Conservation (phyloP, 2,113 vertebrate species). For the Hippoglossus stenolepis region DNA sequence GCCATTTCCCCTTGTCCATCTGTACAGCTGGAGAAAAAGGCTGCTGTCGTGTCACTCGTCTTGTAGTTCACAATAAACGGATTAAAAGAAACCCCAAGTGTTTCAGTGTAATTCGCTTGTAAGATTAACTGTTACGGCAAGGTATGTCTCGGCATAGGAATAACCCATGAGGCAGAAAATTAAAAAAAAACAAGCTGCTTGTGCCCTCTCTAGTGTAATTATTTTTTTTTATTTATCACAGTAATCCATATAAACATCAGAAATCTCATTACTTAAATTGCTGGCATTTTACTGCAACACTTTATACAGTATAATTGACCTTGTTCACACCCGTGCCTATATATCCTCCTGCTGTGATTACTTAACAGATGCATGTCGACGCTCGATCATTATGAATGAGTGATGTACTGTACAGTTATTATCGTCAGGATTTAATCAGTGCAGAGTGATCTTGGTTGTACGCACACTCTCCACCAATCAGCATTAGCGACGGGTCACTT, state of each 20-base stretch:
- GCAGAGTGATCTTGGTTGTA: slow-evolving; percentile 62
- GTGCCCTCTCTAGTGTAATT: not conserved
- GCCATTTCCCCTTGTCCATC: slow-evolving; percentile 19
- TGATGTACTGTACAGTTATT: slow-evolving; percentile 62
- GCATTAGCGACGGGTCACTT: slow-evolving; percentile 59
- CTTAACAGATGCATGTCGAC: slow-evolving; percentile 65
- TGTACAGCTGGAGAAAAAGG: slow-evolving; percentile 29
- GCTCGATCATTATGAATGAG: slow-evolving; percentile 66
- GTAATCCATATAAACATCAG: slow-evolving; percentile 13
- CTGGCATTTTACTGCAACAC: slow-evolving; percentile 38
- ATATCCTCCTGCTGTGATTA: slow-evolving; percentile 51
- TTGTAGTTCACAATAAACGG: slow-evolving; percentile 37
- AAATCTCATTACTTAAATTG: slow-evolving; percentile 58
- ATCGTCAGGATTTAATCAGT: slow-evolving; percentile 73
- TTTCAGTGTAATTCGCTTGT: not conserved
- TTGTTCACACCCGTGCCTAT: slow-evolving; percentile 50
- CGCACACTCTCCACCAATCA: slow-evolving; percentile 59
- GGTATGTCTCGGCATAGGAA: not conserved
- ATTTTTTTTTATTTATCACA: not conserved
- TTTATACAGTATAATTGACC: slow-evolving; percentile 49
- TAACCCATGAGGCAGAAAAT: slow-evolving; percentile 10
- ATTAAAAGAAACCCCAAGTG: slow-evolving; percentile 22
- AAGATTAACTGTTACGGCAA: not conserved
- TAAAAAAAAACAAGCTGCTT: not conserved
- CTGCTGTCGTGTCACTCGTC: slow-evolving; percentile 14